Base-by-base conservation (phyloP, 2,888 invertebrate genomes). In the Campoletis raptor region DNA sequence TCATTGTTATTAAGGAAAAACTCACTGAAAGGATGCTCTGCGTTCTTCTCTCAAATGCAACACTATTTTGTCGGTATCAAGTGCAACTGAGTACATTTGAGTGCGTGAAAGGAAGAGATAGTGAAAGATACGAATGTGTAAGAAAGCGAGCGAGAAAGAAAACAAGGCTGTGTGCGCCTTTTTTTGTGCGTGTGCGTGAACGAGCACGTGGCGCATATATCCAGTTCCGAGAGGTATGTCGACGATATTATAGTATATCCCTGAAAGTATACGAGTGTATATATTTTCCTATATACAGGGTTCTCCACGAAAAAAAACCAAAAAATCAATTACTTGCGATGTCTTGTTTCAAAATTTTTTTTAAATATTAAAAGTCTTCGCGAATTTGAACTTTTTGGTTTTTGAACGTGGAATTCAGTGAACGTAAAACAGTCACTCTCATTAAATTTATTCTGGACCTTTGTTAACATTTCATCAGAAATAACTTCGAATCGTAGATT, bases 131-230 rank as follows among this genome's bases (percentile, higher is more conserved):
- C 37, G 24, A 30, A 81, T 67, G 45, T 12, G 30, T 15, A 7
- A 61, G 61, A 24, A 64, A 24, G n/a, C 8, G 54, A 78, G 40
- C 66, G 15, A 42, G 54, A 61, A 37, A 48, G 45, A 66, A 40
- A 66, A 42, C 30, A 30, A 79, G 36, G 42, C 15, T 76, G 70
- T 48, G 73, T 45, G 21, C 24, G 57, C n/a, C 36, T 10, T 21
- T n/a, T 64, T 72, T n/a, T 18, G 72, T 30, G 72, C 64, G 57
- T 77, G 80, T 69, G 83, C 24, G 83, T 67, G 86, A 81, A 70
- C 69, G 73, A 88, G 89, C 91, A 91, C 91, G 91, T 91, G 91
- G 91, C 90, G 89, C 86, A 87, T 90, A 89, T 89, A 87, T 89
- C 89, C 85, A 83, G 85, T 81, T 83, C 73, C 82, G 74, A 80